Conservation (phyloP, 92 coral and sea anemone genomes). For the Ricordea florida region DNA sequence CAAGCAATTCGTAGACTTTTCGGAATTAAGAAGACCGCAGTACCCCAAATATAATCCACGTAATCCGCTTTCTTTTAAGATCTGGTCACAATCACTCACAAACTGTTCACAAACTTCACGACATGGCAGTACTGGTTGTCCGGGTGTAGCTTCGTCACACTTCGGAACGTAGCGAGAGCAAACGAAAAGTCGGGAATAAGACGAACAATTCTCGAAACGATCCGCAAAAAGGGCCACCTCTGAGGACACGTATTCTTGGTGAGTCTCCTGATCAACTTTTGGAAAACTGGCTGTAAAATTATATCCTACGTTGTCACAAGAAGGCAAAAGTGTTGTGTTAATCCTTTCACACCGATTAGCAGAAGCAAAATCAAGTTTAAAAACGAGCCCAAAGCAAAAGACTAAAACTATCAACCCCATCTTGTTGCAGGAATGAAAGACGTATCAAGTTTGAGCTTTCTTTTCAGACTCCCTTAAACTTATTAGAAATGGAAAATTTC, state of each 20-base stretch:
- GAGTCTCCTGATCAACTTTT: neutral
- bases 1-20: neutral
- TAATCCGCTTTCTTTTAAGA: slow-evolving; percentile 1
- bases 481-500: too few relatives aligned
- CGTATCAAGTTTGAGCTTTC: too few relatives aligned
- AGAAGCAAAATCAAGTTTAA: neutral
- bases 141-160: slow-evolving; percentile 1
- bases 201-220: slow-evolving; percentile 37
- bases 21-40: slow-evolving; percentile 5
- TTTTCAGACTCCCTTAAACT: too few relatives aligned
- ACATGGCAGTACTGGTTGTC: slow-evolving; percentile 35
- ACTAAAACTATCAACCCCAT: neutral
- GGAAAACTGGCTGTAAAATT: slow-evolving; percentile 46
- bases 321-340: slow-evolving; percentile 7
- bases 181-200: slow-evolving; percentile 13
- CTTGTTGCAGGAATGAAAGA: too few relatives aligned
- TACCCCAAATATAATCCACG: slow-evolving; percentile 16
- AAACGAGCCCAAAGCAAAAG: neutral
- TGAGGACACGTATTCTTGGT: slow-evolving; percentile 25
- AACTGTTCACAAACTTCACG: slow-evolving; percentile 52
- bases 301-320: slow-evolving; percentile 44
- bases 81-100: slow-evolving; percentile 22
- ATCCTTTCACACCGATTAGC: slow-evolving; percentile 36
- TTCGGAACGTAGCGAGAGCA: slow-evolving; percentile 54
- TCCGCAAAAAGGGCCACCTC: neutral